Percentiles rank a stretch among this genome's conserved stretches.
phyloP scores from a whole-genome alignment of 2,888 invertebrate genomes.

The Plagodis dolabraria region DNA sequence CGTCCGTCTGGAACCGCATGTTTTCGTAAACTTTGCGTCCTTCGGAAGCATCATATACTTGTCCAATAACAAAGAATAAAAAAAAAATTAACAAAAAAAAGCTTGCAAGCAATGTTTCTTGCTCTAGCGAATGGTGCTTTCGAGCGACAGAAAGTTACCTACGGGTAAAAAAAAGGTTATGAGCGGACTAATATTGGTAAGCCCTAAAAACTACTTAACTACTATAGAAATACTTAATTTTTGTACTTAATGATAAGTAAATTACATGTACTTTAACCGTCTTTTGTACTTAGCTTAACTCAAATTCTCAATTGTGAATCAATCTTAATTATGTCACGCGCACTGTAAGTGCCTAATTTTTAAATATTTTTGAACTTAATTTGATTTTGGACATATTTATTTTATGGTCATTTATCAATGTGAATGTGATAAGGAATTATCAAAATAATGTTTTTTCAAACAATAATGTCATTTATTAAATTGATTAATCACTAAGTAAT shows the following conservation, averaged over 20 bases:
- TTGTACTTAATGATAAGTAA: conserved; percentile 61
- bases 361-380: conserved; percentile 48
- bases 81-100: too few species aligned
- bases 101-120: too few species aligned
- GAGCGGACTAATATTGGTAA: too few species aligned
- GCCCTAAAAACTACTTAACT: too few species aligned
- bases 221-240: conserved; percentile 38
- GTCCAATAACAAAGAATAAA: too few species aligned
- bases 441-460: conserved; percentile 45
- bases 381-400: conserved; percentile 44
- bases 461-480: conserved; percentile 55
- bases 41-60: too few species aligned
- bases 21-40: too few species aligned
- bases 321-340: conserved; percentile 24
- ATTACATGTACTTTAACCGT: conserved; percentile 35
- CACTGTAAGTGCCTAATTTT: conserved; percentile 46
- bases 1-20: too few species aligned
- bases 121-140: too few species aligned
- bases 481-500: conserved; percentile 51
- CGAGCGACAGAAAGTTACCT: too few species aligned
- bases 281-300: conserved; percentile 37
- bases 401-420: conserved; percentile 40
- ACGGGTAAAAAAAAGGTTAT: too few species aligned
- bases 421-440: conserved; percentile 60
- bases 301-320: conserved; percentile 47